Percentiles rank a stretch among this genome's conserved stretches.
phyloP scores from a whole-genome alignment of 2,113 vertebrate species.

The Melanocharis versteri region DNA sequence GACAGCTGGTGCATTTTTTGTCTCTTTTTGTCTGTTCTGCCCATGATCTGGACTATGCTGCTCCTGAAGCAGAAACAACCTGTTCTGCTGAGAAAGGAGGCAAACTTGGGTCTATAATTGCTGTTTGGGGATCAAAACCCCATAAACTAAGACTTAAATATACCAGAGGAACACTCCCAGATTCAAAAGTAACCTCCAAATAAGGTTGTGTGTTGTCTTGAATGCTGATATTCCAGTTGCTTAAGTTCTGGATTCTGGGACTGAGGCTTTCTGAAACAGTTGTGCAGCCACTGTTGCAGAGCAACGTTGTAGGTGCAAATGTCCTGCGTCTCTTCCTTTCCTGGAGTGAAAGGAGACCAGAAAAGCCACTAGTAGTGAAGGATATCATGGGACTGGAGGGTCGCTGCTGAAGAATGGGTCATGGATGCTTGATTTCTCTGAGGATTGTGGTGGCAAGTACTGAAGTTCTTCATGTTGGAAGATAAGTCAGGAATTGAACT shows the following conservation, averaged over 20 bases:
- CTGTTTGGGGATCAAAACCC: neutral
- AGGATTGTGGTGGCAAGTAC: neutral
- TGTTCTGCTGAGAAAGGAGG: neutral
- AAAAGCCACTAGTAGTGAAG: neutral
- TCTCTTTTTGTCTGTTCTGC: neutral
- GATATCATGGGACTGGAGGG: neutral
- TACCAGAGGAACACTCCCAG: neutral
- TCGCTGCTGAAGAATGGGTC: fast-evolving
- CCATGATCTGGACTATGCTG: neutral
- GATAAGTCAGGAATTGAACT: neutral
- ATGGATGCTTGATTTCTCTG: neutral
- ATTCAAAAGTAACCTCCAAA: neutral
- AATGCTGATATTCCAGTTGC: neutral
- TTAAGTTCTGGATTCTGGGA: neutral
- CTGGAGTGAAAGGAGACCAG: neutral
- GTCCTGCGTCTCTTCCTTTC: neutral
- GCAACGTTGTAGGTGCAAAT: neutral
- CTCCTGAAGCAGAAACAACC: neutral
- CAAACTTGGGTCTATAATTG: neutral
- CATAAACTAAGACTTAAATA: neutral
- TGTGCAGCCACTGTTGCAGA: neutral
- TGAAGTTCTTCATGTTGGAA: neutral
- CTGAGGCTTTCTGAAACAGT: neutral
- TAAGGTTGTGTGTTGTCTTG: neutral
- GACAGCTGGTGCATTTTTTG: conserved; percentile 14